These are phyloP conservation scores for Hemithea aestivaria DNA, from an alignment of 2,888 invertebrate species.

Conservation along the genomic window DNA sequence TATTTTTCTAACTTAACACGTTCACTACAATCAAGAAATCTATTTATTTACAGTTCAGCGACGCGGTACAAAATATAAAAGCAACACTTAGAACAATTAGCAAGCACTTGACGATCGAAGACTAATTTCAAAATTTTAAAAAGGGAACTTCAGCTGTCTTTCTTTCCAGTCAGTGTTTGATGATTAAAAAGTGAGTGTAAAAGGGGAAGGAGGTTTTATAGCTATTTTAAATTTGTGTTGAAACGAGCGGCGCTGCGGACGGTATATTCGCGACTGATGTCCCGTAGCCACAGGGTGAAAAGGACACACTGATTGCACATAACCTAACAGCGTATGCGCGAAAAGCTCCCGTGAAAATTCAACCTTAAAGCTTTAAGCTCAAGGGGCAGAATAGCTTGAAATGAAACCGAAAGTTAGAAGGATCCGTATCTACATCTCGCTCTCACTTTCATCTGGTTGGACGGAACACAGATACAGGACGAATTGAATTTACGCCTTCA, in stretches of 20 bases:
- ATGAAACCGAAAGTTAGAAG: slow-evolving; percentile 50
- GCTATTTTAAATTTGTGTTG: slow-evolving; percentile 33
- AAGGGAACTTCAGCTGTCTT: background rate
- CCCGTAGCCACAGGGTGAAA: slow-evolving; percentile 65
- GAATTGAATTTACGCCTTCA: slow-evolving; percentile 70
- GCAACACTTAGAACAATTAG: slow-evolving; percentile 25
- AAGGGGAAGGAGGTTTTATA: slow-evolving; percentile 29
- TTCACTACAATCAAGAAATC: slow-evolving; percentile 36
- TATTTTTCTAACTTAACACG: slow-evolving; percentile 44
- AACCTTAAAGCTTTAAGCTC: slow-evolving; percentile 11
- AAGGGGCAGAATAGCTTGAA: slow-evolving; percentile 27
- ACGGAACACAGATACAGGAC: slow-evolving; percentile 65
- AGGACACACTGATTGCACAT: slow-evolving; percentile 53
- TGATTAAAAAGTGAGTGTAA: slow-evolving; percentile 14
- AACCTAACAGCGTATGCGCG: slow-evolving; percentile 40
- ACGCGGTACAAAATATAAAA: slow-evolving; percentile 20
- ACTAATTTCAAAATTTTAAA: slow-evolving; percentile 12
- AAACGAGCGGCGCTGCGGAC: slow-evolving; percentile 64
- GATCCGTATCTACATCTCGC: slow-evolving; percentile 58
- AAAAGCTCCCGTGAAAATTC: slow-evolving; percentile 23
- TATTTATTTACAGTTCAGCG: slow-evolving; percentile 9
- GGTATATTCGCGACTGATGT: slow-evolving; percentile 71
- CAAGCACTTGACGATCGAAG: slow-evolving; percentile 30
- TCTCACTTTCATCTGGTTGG: slow-evolving; percentile 69
- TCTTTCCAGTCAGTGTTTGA: slow-evolving; percentile 1